A percentile compares a stretch with the other conserved stretches of the same genome.
Evolutionary conservation across 2,797 vertebrate species (phyloP).

Genomic region (Alectoris magna): DNA sequence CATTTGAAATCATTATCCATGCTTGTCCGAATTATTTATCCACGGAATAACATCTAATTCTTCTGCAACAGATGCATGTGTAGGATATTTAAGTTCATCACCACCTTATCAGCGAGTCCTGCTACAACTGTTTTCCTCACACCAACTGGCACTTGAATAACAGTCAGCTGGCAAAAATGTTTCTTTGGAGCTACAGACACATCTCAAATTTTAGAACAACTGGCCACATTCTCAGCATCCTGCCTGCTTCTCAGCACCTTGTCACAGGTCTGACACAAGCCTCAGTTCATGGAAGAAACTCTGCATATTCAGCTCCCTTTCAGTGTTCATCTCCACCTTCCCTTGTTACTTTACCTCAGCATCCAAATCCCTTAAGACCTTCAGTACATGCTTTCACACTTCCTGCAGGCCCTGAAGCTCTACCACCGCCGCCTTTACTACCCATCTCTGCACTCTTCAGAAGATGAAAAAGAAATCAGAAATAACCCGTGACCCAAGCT

Average conservation of each 20-base stretch:
- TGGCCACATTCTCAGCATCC: neutral
- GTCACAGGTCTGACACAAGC: neutral
- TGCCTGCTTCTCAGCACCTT: neutral
- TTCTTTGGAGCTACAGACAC: neutral
- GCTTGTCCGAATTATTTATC: neutral
- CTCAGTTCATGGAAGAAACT: neutral
- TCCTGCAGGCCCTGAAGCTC: neutral
- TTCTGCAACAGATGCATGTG: constrained; percentile 36
- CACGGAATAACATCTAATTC: neutral
- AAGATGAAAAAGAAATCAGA: neutral
- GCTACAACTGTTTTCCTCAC: constrained; percentile 11
- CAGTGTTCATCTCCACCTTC: neutral
- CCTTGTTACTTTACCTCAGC: neutral
- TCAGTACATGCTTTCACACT: neutral
- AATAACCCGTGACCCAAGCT: neutral
- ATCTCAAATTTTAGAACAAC: neutral
- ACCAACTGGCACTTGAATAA: constrained; percentile 19
- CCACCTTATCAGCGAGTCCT: constrained; percentile 62
- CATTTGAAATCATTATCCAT: neutral
- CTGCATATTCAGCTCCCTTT: neutral
- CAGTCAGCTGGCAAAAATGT: neutral
- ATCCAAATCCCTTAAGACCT: neutral
- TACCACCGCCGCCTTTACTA: neutral
- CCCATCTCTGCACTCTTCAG: neutral
- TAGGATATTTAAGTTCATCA: constrained; percentile 18